Evolutionary conservation across 2,888 invertebrate species (phyloP), one percentile per base, ranked within the genome.

Genomic region (Tillus elongatus): DNA sequence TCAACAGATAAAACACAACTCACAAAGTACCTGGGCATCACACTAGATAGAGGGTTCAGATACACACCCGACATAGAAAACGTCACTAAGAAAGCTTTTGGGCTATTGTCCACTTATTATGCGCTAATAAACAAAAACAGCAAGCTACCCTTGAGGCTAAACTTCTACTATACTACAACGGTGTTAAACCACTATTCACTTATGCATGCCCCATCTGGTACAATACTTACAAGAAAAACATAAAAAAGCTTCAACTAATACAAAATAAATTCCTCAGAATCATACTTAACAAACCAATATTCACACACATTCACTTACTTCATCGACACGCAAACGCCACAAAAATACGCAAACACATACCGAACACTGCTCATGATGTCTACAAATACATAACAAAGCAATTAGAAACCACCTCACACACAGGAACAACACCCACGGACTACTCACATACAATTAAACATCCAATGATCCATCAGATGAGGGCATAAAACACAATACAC

Each of bases 121-220:
- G 28, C 35, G 16, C 14, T 35, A 15, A 35, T 35, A 11, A 13
- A n/a, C 15, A 30, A 35, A 6, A 13, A 30, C 19, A 36, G 36
- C 36, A 30, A 29, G 15, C 29, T 35, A 1, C 27, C 8, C 14
- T 3, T 13, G 28, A n/a, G 28, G 16, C 14, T 2, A 36, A 36
- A 30, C 12, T 36, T 9, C 14, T 13, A n/a, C 13, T 35, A 3
- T 34, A 11, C 19, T 24, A 19, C 11, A 11, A 14, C 4, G 26
- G 34, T 8, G 24, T 34, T n/a, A 24, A 26, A 3, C 34, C 34
- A 12, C n/a, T 15, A 9, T 26, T 34, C 8, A 3, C 16, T 3
- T 33, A 33, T 13, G 33, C 19, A 2, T 26, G 27, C 15, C 26
- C 15, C 15, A 15, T 35, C 4, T 35, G 35, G 35, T 28, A 15